These are phyloP conservation scores for Rutpela maculata DNA, from an alignment of 2,888 invertebrate genomes.

Conservation along the genomic window DNA sequence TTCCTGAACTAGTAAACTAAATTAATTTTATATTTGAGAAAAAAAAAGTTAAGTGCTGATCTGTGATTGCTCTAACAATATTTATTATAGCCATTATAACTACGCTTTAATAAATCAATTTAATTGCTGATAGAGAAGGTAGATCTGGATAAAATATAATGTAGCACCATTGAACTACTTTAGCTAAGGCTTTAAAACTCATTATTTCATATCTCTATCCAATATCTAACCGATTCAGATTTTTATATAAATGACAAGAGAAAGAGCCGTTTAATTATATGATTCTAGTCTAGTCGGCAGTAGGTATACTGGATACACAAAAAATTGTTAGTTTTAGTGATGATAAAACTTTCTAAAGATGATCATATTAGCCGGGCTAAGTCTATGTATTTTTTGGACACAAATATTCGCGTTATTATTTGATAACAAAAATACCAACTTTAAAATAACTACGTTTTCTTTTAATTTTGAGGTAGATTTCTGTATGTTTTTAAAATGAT, in stretches of 20 bases:
- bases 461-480: no score
- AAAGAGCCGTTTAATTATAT: neutral
- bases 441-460: no score
- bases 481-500: no score
- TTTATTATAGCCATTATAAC: neutral
- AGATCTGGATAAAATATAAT: neutral
- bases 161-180: conserved; percentile 4
- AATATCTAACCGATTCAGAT: neutral
- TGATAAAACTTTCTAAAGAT: neutral
- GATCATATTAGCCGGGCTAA: no score
- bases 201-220: conserved; percentile 14
- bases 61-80: neutral
- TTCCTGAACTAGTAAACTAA: neutral
- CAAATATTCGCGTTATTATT: no score
- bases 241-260: neutral
- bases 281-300: neutral
- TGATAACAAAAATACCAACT: no score
- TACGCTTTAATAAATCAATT: conserved; percentile 1
- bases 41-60: conserved; percentile 1
- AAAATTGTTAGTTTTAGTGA: neutral
- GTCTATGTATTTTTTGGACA: no score
- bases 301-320: neutral
- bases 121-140: conserved; percentile 13
- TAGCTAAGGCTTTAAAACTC: conserved; percentile 10
- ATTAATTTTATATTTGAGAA: neutral